Evolutionary conservation across 1,140 invertebrate genomes (phyloP), one percentile per base, ranked within the genome.

Genomic region (Drosophila eugracilis): DNA sequence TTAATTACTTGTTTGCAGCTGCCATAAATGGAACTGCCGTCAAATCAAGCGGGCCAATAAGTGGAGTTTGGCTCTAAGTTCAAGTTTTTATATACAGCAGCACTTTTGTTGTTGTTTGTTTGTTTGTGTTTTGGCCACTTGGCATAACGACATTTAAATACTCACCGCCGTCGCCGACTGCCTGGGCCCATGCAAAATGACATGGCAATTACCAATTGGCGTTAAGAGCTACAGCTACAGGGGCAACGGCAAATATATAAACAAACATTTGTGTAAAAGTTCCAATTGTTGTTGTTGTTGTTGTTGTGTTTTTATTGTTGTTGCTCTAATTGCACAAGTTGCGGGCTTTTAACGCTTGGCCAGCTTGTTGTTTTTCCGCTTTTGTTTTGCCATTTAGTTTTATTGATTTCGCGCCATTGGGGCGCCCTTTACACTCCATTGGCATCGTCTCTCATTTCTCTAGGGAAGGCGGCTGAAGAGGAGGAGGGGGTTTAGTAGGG

Each of bases 381-480:
- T 71, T 41, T 67, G 37, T 67, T 67, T 52, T 54, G 70, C 58
- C 79, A 62, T 80, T 85, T 77, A 65, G 55, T 81, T 85, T 88
- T 88, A 85, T 85, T 85, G 81, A 85, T 85, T 85, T 88, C 74
- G 60, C 65, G 83, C 77, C 78, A 88, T 53, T 77, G 59, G 63
- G 78, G 55, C 78, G 77, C 83, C 83, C 74, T 86, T 77, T 73
- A 45, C 65, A 66, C 72, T 65, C 53, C 53, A 76, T 30, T 80
- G 57, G 37, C 36, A 75, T 28, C 67, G 45, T 41, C 49, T 59
- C 45, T 28, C 24, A 26, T 42, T 70, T 45, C 44, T 7, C 28
- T 14, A 4, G 9, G 39, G 42, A 19, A 5, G 12, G 9, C 5
- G 22, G 6, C 0, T 22, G 21, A n/a, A n/a, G n/a, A n/a, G n/a